Percentiles rank a stretch among this genome's conserved stretches.
These are phyloP conservation scores for Willisornis vidua DNA, from an alignment of 2,113 vertebrate genomes.

Conservation along the genomic window DNA sequence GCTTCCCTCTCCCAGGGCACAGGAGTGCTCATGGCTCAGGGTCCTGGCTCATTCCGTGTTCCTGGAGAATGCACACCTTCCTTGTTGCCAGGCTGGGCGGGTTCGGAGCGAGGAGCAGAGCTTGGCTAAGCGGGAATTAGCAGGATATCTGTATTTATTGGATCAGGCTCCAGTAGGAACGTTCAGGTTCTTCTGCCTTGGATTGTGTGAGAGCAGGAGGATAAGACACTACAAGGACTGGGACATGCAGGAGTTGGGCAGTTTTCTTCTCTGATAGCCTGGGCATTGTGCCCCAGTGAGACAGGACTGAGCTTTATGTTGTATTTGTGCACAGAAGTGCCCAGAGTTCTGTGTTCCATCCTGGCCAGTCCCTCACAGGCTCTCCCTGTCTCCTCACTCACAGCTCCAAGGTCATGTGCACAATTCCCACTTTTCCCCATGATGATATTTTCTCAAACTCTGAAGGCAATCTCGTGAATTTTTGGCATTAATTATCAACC, in stretches of 20 bases:
- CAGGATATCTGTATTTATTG: not conserved
- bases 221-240: rapidly evolving
- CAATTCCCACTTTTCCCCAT: not conserved
- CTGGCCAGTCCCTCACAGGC: not conserved
- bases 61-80: not conserved
- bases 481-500: not conserved
- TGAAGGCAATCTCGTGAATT: not conserved
- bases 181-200: not conserved
- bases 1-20: not conserved
- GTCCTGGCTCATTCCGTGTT: not conserved
- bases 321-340: not conserved
- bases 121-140: not conserved
- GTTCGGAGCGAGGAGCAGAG: not conserved
- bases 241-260: rapidly evolving
- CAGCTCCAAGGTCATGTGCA: not conserved
- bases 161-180: not conserved
- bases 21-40: not conserved
- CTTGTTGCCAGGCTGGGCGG: not conserved
- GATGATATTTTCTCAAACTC: not conserved
- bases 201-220: not conserved
- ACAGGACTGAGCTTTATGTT: not conserved
- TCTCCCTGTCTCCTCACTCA: not conserved
- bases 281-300: not conserved
- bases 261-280: not conserved
- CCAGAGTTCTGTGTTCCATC: rapidly evolving